Base-by-base conservation (phyloP, 2,888 invertebrate species). In the Apoderus coryli region DNA sequence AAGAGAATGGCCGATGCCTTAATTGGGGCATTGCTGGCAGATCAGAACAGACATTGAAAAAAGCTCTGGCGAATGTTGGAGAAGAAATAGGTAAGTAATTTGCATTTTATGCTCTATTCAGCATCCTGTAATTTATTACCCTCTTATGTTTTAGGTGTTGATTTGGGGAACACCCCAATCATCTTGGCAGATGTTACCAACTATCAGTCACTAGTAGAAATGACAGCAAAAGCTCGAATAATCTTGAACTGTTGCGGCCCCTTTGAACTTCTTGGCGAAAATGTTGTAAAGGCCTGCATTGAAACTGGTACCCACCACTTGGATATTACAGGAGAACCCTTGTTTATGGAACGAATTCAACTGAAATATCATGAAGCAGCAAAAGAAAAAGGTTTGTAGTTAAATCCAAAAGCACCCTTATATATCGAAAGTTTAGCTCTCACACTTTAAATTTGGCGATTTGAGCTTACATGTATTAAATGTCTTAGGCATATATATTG, bases 171-270 rank as follows among this genome's bases (percentile, higher is more conserved):
- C 10, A 42, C 42, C 10, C 44, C 46, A 5, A 35, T 44, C 9
- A 26, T 49, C 4, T 26, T 81, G 30, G 90, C 89, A 1, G 86
- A 93, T 49, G 64, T 85, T 1, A 61, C 61, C 2, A 73, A 86
- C 53, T 69, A 73, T 34, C 63, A 70, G 16, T 82, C 86, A 0
- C 53, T 98, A 10, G 56, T 64, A 22, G 66, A 67, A 31, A 95
- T 98, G 95, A 80, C 88, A 24, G 60, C 64, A 26, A 70, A 72
- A 42, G 69, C 85, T 4, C 75, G 69, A 46, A 69, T 95, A 2
- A 47, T 98, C 13, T 70, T 92, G 2, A 96, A 93, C 59, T 88
- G 88, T 57, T 86, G 89, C 43, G 96, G 96, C 1, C 96, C 95
- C 0, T 86, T 76, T 54, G 62, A 74, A 10, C 75, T 88, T 50